Evolutionary conservation across 2,113 vertebrate species (phyloP).

Genomic region (Triplophysa tibetana): DNA sequence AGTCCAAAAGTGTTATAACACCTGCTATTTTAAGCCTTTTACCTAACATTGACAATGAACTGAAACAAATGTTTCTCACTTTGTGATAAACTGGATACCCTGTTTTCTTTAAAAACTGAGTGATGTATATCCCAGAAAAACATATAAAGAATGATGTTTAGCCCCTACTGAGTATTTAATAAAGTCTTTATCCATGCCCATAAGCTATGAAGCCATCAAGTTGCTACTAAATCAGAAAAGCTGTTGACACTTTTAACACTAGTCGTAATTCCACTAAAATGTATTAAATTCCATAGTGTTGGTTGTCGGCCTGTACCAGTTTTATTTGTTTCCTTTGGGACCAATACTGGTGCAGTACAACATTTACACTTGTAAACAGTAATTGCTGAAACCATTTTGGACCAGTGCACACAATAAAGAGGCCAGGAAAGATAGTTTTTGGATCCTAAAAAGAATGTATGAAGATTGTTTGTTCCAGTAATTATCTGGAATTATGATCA

Average conservation of each 20-base stretch:
- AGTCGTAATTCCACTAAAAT: not conserved
- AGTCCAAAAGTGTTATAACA: too few species aligned
- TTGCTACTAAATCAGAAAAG: conserved; percentile 1
- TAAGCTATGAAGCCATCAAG: not conserved
- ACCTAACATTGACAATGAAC: too few species aligned
- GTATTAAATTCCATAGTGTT: not conserved
- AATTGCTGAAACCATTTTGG: conserved; percentile 16
- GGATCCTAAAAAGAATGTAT: not conserved
- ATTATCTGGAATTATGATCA: conserved; percentile 42
- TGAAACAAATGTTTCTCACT: not conserved
- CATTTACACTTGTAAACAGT: conserved; percentile 19
- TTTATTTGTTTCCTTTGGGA: not conserved
- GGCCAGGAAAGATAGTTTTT: conserved; percentile 18
- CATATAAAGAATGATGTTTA: too few species aligned
- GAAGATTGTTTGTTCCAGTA: conserved; percentile 19
- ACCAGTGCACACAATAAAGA: not conserved
- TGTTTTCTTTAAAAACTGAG: too few species aligned
- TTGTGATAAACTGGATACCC: too few species aligned
- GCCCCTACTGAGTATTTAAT: too few species aligned
- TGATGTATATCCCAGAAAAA: too few species aligned
- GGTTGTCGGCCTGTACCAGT: not conserved
- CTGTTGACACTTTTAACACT: not conserved
- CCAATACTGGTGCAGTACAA: not conserved
- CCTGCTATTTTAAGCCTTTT: too few species aligned
- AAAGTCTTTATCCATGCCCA: not conserved